phyloP scores from a whole-genome alignment of 2,797 vertebrate genomes.

The Ciconia nigra region DNA sequence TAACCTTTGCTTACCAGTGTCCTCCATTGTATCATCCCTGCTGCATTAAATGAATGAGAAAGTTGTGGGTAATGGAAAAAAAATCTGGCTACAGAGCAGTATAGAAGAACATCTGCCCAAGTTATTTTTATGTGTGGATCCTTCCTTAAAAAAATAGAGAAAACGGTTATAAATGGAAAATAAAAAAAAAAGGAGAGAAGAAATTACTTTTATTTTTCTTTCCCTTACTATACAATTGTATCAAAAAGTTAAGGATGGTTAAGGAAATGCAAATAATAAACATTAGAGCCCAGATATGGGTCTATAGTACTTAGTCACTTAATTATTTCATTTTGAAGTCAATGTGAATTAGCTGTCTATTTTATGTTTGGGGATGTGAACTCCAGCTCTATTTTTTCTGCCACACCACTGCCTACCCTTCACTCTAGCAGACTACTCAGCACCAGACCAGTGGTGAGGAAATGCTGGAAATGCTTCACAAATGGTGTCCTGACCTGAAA shows the following conservation, averaged over 20 bases:
- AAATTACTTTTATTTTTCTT: background rate
- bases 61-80: background rate
- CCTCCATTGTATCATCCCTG: background rate
- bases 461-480: background rate
- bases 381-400: background rate
- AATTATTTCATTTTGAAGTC: background rate
- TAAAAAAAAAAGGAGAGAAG: background rate
- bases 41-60: background rate
- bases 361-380: background rate
- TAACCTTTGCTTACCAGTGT: background rate
- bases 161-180: background rate
- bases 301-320: background rate
- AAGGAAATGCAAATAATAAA: background rate
- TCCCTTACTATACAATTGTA: background rate
- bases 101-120: background rate
- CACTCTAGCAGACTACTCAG: background rate
- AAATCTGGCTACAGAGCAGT: background rate
- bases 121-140: background rate
- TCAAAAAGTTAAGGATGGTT: background rate
- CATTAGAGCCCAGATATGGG: background rate
- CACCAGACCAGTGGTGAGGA: background rate
- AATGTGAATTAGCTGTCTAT: background rate
- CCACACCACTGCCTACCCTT: background rate
- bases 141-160: background rate
- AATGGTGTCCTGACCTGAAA: background rate